Evolutionary conservation across 2,113 vertebrate genomes (phyloP), one percentile per base, ranked within the genome.

Genomic region (Rhea americana): DNA sequence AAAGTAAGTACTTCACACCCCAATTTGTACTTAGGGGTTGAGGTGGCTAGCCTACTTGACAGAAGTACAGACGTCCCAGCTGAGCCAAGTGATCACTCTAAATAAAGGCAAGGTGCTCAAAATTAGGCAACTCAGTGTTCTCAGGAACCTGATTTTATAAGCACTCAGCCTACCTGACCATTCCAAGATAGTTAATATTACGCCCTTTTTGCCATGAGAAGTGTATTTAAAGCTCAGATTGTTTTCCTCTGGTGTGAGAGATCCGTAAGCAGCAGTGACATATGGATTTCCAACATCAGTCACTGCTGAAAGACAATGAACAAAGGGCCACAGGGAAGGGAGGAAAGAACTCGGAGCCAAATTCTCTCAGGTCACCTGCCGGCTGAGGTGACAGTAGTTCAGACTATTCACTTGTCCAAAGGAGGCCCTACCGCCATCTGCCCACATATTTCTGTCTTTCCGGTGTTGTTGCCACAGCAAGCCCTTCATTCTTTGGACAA

Each of bases 401-500:
- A 94, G 58, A 59, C 67, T 82, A 95, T 72, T 97, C 84, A 58
- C 84, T 79, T 94, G 95, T 80, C 85, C 81, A 74, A 80, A 77
- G 73, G 77, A 94, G 89, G 82, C 89, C 77, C 90, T 85, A 4
- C 91, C 93, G 82, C 90, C 95, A 96, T 95, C 97, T 97, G 91
- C 93, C 92, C 95, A 97, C 94, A 94, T 91, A 95, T 77, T 79
- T 79, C 82, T 93, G 43, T 90, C 89, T 93, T 93, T 97, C 93
- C 86, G 71, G 77, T 81, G 78, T 15, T 91, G 85, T n/a, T 97
- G 97, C 82, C 96, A 88, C 94, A 96, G 94, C 96, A 97, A 97
- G 97, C 90, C 92, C 87, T 85, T 93, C 93, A 95, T 95, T 96
- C 90, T 93, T 95, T 81, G 70, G 92, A 92, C 93, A 92, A 83